phyloP scores from a whole-genome alignment of 2,888 invertebrate genomes.

The Euproctis similis region DNA sequence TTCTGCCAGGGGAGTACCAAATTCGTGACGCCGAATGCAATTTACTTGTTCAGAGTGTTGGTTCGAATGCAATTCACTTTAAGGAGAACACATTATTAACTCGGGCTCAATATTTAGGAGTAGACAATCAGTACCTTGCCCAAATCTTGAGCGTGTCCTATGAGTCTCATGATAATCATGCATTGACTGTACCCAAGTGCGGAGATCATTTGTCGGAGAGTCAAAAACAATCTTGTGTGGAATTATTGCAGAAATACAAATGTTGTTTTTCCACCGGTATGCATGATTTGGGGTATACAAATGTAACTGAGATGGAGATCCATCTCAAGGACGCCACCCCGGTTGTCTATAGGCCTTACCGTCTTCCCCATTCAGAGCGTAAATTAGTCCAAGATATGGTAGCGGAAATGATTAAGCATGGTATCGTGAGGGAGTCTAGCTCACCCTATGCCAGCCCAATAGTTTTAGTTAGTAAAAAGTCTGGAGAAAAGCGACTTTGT shows the following conservation, averaged over 20 bases:
- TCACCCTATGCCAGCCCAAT: slow-evolving; percentile 21
- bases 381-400: slow-evolving; percentile 8
- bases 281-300: neutral
- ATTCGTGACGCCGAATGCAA: neutral
- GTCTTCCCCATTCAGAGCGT: slow-evolving; percentile 9
- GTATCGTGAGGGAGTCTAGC: slow-evolving; percentile 7
- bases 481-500: slow-evolving; percentile 16
- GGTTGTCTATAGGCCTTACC: slow-evolving; percentile 14
- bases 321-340: slow-evolving; percentile 9
- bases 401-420: slow-evolving; percentile 9
- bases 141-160: slow-evolving; percentile 1
- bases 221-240: neutral
- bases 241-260: neutral
- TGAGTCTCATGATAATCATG: too few relatives aligned
- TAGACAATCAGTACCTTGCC: too few relatives aligned
- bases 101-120: too few relatives aligned
- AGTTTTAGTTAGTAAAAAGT: slow-evolving; percentile 19
- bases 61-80: too few relatives aligned
- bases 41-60: too few relatives aligned
- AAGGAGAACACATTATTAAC: too few relatives aligned
- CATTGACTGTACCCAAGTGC: neutral
- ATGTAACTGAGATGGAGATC: slow-evolving; percentile 9
- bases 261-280: neutral
- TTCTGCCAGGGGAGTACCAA: neutral
- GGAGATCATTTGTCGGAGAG: neutral